phyloP scores from a whole-genome alignment of 2,797 vertebrate genomes.

The Vultur gryphus region DNA sequence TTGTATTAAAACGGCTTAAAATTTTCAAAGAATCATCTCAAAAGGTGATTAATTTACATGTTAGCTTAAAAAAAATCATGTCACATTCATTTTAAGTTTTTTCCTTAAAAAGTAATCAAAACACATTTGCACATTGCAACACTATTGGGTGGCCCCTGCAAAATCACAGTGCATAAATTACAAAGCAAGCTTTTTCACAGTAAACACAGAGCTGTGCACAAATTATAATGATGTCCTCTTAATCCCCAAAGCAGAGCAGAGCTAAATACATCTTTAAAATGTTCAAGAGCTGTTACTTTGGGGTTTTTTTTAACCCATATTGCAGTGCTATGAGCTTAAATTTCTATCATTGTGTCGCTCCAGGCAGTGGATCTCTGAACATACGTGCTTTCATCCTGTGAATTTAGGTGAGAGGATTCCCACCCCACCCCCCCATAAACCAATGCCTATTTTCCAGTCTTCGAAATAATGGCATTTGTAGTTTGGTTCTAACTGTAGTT shows the following conservation, averaged over 20 bases:
- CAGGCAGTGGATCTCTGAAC: background rate
- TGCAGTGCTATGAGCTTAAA: background rate
- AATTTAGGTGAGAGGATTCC: background rate
- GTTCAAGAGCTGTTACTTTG: background rate
- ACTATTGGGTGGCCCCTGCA: background rate
- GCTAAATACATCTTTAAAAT: background rate
- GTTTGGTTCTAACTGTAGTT: background rate
- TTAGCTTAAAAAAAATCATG: conserved; percentile 1
- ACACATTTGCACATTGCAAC: background rate
- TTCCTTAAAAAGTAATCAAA: conserved; percentile 27
- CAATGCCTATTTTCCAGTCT: background rate
- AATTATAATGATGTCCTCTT: background rate
- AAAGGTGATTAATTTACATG: background rate
- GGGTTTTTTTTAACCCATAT: background rate
- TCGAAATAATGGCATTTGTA: background rate
- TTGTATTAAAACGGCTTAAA: conserved; percentile 3
- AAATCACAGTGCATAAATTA: conserved; percentile 21
- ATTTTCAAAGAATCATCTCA: background rate
- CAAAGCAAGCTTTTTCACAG: background rate
- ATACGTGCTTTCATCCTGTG: background rate
- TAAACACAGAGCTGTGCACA: background rate
- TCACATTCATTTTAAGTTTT: background rate
- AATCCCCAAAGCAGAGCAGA: background rate
- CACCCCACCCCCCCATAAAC: background rate
- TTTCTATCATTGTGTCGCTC: background rate